Evolutionary conservation across 2,888 invertebrate genomes (phyloP), one percentile per base, ranked within the genome.

Genomic region (Oegoconia quadripuncta): DNA sequence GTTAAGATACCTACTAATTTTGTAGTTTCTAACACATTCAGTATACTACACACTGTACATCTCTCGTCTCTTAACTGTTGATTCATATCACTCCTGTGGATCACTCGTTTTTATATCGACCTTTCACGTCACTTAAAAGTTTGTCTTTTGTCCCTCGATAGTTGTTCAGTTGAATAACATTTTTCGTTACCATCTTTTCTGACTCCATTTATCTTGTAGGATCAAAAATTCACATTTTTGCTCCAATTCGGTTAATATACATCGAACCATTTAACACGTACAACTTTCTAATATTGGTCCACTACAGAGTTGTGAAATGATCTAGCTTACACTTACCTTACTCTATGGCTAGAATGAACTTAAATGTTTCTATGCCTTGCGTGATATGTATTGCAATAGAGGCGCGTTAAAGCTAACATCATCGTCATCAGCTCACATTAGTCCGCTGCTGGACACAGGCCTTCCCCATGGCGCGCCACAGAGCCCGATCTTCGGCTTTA

Each of bases 271-370:
- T 65, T 64, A 69, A 79, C 77, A 79, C 67, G 84, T 77, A 83
- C 86, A 86, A 86, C 84, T 87, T 87, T 87, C 86, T 87, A 86
- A 87, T 86, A 86, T 87, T 87, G 87, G 87, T 87, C 87, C 87
- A 71, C 87, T 86, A 86, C 83, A 71, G 71, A 81, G 77, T 86
- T 79, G 78, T 79, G 83, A 83, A 82, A 74, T 79, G 80, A 75
- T 63, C 83, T 84, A 84, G 70, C 81, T 81, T 81, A 51, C 41
- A 42, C 57, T 73, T 72, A 68, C 62, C 68, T 72, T 71, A 74
- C 46, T 47, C 74, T 84, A 82, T 77, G 64, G 69, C 82, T 82
- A 84, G 62, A 76, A 76, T 80, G 73, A 82, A 79, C 78, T 75
- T 81, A 76, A 65, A 74, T 64, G 68, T 74, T 64, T 72, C 79